Evolutionary conservation across 2,797 vertebrate genomes (phyloP).

Genomic region (Coregonus suidteri): DNA sequence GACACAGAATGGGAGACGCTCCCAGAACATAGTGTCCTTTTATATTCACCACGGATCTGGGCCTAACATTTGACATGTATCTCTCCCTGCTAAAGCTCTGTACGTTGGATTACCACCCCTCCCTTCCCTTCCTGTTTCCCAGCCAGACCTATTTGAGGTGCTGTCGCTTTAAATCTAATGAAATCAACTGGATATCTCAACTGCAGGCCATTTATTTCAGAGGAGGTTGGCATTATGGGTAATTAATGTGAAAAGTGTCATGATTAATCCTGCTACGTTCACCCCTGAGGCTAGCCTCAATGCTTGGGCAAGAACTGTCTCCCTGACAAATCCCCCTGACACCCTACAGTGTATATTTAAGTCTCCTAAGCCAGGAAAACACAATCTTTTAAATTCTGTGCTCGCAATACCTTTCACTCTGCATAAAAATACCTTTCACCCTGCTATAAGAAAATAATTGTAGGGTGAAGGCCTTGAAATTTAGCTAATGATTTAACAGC

Average conservation of each 20-base stretch:
- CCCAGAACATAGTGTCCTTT: too few species aligned
- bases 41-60: not conserved
- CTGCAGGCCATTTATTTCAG: slow-evolving; percentile 80
- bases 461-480: not conserved
- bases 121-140: slow-evolving; percentile 40
- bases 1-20: slow-evolving; percentile 1
- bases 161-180: slow-evolving; percentile 79
- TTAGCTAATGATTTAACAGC: not conserved
- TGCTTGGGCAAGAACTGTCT: slow-evolving; percentile 71
- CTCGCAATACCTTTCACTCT: slow-evolving; percentile 6
- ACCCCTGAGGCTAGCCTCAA: slow-evolving; percentile 69
- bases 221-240: slow-evolving; percentile 80
- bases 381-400: slow-evolving; percentile 16
- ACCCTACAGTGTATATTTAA: slow-evolving; percentile 64
- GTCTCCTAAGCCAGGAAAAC: slow-evolving; percentile 55
- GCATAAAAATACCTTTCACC: not conserved
- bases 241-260: slow-evolving; percentile 84
- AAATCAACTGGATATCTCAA: slow-evolving; percentile 81
- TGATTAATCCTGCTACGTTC: slow-evolving; percentile 80
- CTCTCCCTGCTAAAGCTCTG: slow-evolving; percentile 15
- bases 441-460: not conserved
- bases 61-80: not conserved
- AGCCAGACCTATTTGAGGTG: slow-evolving; percentile 75
- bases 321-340: slow-evolving; percentile 62
- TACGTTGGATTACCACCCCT: slow-evolving; percentile 19